Evolutionary conservation across 2,797 vertebrate genomes (phyloP).

Genomic region (Kryptopterus vitreolus): DNA sequence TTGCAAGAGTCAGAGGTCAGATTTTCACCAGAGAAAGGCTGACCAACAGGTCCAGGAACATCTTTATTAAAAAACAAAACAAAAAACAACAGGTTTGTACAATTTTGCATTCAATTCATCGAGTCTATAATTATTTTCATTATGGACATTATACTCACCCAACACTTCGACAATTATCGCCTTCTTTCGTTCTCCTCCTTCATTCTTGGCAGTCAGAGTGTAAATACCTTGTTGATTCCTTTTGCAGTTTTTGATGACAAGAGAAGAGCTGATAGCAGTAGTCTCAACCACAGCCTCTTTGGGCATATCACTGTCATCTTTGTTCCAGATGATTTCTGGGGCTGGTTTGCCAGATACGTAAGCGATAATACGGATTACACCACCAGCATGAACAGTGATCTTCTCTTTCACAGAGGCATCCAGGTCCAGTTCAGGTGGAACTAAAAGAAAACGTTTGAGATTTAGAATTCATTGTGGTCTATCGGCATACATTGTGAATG

Average conservation of each 20-base stretch:
- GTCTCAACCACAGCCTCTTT: slow-evolving; percentile 89
- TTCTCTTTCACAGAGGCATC: slow-evolving; percentile 94
- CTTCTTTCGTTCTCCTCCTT: slow-evolving; percentile 93
- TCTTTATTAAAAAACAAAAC: slow-evolving; percentile 72
- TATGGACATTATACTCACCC: slow-evolving; percentile 73
- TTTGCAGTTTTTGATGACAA: slow-evolving; percentile 93
- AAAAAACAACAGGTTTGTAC: slow-evolving; percentile 30
- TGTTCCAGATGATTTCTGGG: slow-evolving; percentile 87
- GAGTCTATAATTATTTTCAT: background rate
- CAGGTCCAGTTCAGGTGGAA: slow-evolving; percentile 91
- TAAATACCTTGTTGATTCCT: slow-evolving; percentile 94
- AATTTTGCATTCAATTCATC: background rate
- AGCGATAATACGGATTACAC: slow-evolving; percentile 93
- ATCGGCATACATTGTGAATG: background rate
- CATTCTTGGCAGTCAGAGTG: slow-evolving; percentile 92
- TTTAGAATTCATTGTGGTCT: background rate
- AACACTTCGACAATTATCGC: slow-evolving; percentile 93
- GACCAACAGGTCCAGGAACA: slow-evolving; percentile 92
- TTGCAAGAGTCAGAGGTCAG: slow-evolving; percentile 95
- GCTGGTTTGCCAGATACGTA: slow-evolving; percentile 96
- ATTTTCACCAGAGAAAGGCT: slow-evolving; percentile 87
- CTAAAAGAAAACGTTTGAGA: slow-evolving; percentile 65
- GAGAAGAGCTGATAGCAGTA: slow-evolving; percentile 92
- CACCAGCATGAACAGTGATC: slow-evolving; percentile 96
- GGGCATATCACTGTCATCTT: slow-evolving; percentile 86